Conservation (phyloP, 2,888 invertebrate genomes). For the Ormyrus thymus region DNA sequence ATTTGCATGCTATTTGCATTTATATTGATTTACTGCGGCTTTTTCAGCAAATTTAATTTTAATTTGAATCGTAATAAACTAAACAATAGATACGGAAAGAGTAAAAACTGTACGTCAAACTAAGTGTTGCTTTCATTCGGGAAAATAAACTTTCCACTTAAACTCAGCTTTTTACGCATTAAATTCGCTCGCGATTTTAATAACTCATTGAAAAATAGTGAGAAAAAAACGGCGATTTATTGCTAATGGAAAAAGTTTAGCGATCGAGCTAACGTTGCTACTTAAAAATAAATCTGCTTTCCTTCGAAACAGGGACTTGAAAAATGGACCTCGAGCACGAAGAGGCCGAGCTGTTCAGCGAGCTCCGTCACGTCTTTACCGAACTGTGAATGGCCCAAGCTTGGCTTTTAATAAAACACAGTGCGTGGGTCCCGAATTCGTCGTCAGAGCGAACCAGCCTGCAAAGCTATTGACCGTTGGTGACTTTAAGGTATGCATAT, state of each 20-base stretch:
- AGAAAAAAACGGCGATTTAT: not conserved
- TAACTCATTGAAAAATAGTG: no score
- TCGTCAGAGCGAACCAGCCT: conserved; percentile 82
- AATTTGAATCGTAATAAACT: not conserved
- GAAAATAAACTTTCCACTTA: no score
- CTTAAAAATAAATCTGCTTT: conserved; percentile 11
- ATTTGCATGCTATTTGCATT: not conserved
- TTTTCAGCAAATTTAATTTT: not conserved
- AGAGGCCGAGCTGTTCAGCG: conserved; percentile 83
- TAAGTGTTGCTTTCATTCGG: no score
- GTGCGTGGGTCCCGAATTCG: conserved; percentile 85
- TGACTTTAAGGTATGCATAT: conserved; percentile 74
- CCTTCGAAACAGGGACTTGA: conserved; percentile 53
- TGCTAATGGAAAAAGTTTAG: conserved; percentile 25
- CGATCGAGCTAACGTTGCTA: conserved; percentile 9
- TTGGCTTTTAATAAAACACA: conserved; percentile 74
- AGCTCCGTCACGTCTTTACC: conserved; percentile 83
- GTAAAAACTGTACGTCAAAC: no score
- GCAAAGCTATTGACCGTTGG: conserved; percentile 80
- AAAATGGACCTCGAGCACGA: conserved; percentile 71
- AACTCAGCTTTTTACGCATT: no score
- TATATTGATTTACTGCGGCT: not conserved
- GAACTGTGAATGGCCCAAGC: conserved; percentile 76
- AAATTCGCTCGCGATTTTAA: no score
- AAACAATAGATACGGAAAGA: not conserved